Evolutionary conservation across 2,888 invertebrate species (phyloP).

Genomic region (Hypsopygia costalis): DNA sequence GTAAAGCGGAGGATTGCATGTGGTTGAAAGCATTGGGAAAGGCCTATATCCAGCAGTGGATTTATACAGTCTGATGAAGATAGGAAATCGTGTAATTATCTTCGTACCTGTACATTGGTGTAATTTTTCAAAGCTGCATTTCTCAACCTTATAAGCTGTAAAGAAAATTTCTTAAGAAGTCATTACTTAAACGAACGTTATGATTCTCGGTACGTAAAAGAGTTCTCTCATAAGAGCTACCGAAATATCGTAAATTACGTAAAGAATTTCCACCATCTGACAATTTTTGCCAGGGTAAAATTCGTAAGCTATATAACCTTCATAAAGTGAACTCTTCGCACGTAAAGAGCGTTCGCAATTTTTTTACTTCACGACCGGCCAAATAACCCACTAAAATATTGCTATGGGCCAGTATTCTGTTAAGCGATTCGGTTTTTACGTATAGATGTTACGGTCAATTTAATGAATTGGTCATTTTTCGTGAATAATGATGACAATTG

Average conservation of each 20-base stretch:
- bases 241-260: background rate
- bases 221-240: background rate
- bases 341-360: slow-evolving; percentile 38
- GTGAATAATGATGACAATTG: too few relatives aligned
- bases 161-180: too few relatives aligned
- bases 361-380: slow-evolving; percentile 32
- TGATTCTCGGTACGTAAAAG: background rate
- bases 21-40: too few relatives aligned
- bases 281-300: slow-evolving; percentile 30
- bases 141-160: too few relatives aligned
- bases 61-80: too few relatives aligned
- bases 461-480: too few relatives aligned
- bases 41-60: too few relatives aligned
- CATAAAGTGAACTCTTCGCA: slow-evolving; percentile 42
- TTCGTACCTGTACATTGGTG: too few relatives aligned
- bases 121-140: too few relatives aligned
- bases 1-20: too few relatives aligned
- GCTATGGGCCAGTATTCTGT: slow-evolving; percentile 5
- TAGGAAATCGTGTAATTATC: too few relatives aligned
- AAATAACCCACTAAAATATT: slow-evolving; percentile 25
- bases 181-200: slow-evolving; percentile 1
- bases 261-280: slow-evolving; percentile 25
- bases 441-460: too few relatives aligned
- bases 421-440: background rate
- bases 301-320: slow-evolving; percentile 37